These are phyloP conservation scores for Hofmannophila pseudospretella DNA, from an alignment of 2,888 invertebrate genomes.

Conservation along the genomic window DNA sequence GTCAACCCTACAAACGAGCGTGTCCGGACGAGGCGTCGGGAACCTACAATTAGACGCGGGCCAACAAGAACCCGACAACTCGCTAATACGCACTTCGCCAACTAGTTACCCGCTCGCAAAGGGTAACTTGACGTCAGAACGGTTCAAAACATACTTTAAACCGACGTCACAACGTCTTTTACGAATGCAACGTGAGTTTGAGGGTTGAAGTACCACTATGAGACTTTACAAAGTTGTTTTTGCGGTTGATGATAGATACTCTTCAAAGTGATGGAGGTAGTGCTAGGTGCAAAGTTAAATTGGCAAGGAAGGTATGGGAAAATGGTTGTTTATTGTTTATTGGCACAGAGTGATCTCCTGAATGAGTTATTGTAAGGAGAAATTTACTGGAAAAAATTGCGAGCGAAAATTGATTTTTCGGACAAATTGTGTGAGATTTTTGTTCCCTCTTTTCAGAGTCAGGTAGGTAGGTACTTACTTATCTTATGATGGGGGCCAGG, in stretches of 20 bases:
- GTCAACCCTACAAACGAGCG: constrained; percentile 50
- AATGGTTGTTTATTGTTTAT: constrained; percentile 65
- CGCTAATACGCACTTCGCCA: constrained; percentile 66
- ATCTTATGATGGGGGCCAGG: too few relatives aligned
- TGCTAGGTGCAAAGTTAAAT: constrained; percentile 9
- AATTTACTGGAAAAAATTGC: constrained; percentile 46
- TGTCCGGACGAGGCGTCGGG: constrained; percentile 65
- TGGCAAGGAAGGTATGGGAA: constrained; percentile 35
- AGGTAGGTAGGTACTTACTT: too few relatives aligned
- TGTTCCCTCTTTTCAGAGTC: too few relatives aligned
- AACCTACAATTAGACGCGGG: constrained; percentile 70
- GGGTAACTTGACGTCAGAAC: constrained; percentile 16
- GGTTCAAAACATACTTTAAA: constrained; percentile 26
- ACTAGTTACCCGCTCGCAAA: constrained; percentile 52
- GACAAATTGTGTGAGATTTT: too few relatives aligned
- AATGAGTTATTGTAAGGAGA: constrained; percentile 50
- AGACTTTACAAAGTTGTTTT: constrained; percentile 27
- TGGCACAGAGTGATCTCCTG: constrained; percentile 46
- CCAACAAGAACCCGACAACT: constrained; percentile 54
- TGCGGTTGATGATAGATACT: constrained; percentile 8
- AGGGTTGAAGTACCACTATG: constrained; percentile 45
- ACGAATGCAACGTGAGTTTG: constrained; percentile 21
- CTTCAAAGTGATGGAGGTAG: constrained; percentile 14
- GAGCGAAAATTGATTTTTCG: constrained; percentile 58
- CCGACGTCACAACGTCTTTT: constrained; percentile 15